Evolutionary conservation across 1,140 invertebrate genomes (phyloP).

Genomic region (Pectinophora gossypiella): DNA sequence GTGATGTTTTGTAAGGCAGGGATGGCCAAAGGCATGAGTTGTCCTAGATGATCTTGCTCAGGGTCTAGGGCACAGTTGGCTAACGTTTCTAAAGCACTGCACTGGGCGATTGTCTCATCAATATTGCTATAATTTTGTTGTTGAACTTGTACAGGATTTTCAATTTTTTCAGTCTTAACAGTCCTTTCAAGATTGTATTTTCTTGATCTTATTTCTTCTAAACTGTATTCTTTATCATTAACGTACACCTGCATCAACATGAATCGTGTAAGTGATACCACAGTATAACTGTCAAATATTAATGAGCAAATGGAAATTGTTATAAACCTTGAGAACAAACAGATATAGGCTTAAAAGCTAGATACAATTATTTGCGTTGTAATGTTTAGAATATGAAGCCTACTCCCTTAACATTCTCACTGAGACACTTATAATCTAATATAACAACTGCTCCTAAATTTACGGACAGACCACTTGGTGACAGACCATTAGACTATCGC

Average conservation of each 20-base stretch:
- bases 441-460: no score
- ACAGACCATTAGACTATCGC: no score
- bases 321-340: no score
- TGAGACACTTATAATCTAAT: no score
- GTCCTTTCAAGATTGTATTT: conserved; percentile 57
- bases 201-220: conserved; percentile 80
- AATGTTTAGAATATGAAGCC: no score
- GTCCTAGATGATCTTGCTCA: conserved; percentile 64
- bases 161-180: conserved; percentile 36
- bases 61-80: conserved; percentile 65
- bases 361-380: no score
- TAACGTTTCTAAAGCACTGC: conserved; percentile 66
- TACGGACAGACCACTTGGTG: no score
- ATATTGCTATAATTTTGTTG: conserved; percentile 45
- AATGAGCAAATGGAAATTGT: no score
- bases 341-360: no score
- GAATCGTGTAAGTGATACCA: no score
- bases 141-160: conserved; percentile 23
- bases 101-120: conserved; percentile 58
- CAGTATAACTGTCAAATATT: no score
- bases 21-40: conserved; percentile 59
- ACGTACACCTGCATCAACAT: conserved; percentile 80
- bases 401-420: no score
- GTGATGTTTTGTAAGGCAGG: conserved; percentile 64
- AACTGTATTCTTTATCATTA: conserved; percentile 78